These are phyloP conservation scores for Anguilla megastoma DNA, from an alignment of 2,797 vertebrate genomes.

Conservation along the genomic window DNA sequence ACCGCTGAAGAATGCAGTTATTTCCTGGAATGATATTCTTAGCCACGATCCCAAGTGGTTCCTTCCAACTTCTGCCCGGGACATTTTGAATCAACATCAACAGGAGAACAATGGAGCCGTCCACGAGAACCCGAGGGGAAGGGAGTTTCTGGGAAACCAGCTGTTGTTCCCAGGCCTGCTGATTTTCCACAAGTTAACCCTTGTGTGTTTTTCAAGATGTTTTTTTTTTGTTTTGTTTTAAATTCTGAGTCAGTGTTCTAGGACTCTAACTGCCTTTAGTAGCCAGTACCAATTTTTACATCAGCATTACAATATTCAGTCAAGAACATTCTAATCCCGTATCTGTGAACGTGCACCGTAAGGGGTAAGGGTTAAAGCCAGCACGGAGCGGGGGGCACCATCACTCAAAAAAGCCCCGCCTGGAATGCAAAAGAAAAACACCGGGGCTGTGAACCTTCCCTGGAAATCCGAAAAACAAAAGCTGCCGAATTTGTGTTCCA, in stretches of 20 bases:
- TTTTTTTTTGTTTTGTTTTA: too few relatives aligned
- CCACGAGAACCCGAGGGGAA: background rate
- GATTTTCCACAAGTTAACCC: background rate
- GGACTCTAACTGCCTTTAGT: too few relatives aligned
- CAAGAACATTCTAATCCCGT: too few relatives aligned
- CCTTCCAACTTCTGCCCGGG: background rate
- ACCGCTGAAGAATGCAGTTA: background rate
- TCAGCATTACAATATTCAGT: too few relatives aligned
- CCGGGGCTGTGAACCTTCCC: background rate
- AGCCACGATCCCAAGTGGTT: background rate
- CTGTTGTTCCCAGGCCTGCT: background rate
- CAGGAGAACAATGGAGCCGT: background rate
- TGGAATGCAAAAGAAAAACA: background rate
- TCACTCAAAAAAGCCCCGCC: background rate
- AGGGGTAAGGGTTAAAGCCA: background rate
- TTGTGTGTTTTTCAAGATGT: too few relatives aligned
- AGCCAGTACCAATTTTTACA: too few relatives aligned
- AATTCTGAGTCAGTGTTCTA: too few relatives aligned
- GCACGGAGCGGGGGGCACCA: background rate
- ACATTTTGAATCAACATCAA: background rate
- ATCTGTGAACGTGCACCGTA: too few relatives aligned
- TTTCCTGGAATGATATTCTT: slow-evolving; percentile 7
- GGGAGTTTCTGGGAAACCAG: background rate
- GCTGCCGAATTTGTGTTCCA: background rate
- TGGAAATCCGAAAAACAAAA: background rate